Conservation (phyloP, 1,140 invertebrate genomes). For the Melipona quadrifasciata region DNA sequence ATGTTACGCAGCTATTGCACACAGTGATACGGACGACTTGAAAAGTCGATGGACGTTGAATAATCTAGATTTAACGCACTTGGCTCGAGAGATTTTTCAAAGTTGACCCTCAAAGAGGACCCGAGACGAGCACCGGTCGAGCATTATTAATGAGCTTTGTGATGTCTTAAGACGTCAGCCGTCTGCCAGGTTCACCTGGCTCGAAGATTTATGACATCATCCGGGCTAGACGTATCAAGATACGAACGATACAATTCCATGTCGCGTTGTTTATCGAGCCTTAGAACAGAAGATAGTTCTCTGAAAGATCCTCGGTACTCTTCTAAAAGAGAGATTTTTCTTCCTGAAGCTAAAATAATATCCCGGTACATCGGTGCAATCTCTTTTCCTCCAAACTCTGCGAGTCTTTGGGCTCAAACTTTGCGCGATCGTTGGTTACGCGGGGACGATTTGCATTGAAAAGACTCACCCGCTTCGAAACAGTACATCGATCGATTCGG, state of each 20-base stretch:
- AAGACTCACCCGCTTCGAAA: conserved; percentile 90
- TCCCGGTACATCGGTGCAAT: neutral
- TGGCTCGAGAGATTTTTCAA: neutral
- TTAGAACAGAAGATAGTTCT: too few species aligned
- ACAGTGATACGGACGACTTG: neutral
- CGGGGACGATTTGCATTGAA: neutral
- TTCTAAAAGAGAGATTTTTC: too few species aligned
- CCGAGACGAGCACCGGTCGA: neutral
- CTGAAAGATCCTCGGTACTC: too few species aligned
- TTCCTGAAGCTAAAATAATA: too few species aligned
- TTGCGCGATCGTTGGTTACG: neutral
- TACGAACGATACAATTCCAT: neutral
- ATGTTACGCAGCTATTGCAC: neutral
- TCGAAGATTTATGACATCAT: neutral
- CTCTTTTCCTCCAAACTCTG: too few species aligned
- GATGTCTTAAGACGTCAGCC: neutral
- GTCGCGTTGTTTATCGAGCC: too few species aligned
- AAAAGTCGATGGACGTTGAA: conserved; percentile 1
- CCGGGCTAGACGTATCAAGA: neutral
- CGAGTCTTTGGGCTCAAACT: too few species aligned
- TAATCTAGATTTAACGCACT: neutral
- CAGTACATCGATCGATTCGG: conserved; percentile 94
- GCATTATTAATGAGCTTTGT: neutral
- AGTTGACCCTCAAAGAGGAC: neutral
- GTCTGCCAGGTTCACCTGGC: neutral